These are phyloP conservation scores for Meleagris gallopavo DNA, from an alignment of 2,113 vertebrate species.

Conservation along the genomic window DNA sequence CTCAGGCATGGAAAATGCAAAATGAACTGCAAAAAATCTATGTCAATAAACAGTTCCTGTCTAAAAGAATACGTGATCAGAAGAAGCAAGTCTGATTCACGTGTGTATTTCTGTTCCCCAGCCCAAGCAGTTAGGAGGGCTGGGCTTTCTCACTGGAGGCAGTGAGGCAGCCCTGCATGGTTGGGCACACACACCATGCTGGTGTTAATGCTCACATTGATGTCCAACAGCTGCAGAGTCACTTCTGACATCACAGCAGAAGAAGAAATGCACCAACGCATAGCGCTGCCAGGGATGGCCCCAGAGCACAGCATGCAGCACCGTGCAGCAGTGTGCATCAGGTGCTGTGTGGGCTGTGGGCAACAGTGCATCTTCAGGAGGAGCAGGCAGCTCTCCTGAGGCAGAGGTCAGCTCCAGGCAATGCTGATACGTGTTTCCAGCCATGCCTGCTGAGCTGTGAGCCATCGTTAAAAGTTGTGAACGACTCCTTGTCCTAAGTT, in stretches of 20 bases:
- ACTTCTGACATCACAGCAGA: not conserved
- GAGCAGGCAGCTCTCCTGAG: not conserved
- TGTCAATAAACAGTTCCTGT: not conserved
- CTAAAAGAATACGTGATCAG: not conserved
- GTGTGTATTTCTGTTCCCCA: not conserved
- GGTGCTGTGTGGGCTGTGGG: not conserved
- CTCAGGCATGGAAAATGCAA: not conserved
- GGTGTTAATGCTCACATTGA: rapidly evolving
- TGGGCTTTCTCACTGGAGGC: too few relatives aligned
- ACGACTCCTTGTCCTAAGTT: not conserved
- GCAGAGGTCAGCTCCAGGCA: not conserved
- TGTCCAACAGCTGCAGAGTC: rapidly evolving
- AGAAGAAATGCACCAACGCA: not conserved
- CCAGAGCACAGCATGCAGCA: too few relatives aligned
- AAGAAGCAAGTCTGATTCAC: not conserved
- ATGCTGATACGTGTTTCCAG: not conserved
- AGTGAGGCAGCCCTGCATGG: not conserved
- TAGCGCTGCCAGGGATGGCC: not conserved
- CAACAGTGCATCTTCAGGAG: not conserved
- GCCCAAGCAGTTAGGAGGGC: too few relatives aligned
- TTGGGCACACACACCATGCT: not conserved
- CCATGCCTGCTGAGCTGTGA: not conserved
- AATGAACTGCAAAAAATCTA: not conserved
- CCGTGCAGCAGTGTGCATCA: too few relatives aligned
- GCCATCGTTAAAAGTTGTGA: conserved; percentile 2